Evolutionary conservation across 2,797 vertebrate genomes (phyloP).

Genomic region (Sternarchorhynchus goeldii): DNA sequence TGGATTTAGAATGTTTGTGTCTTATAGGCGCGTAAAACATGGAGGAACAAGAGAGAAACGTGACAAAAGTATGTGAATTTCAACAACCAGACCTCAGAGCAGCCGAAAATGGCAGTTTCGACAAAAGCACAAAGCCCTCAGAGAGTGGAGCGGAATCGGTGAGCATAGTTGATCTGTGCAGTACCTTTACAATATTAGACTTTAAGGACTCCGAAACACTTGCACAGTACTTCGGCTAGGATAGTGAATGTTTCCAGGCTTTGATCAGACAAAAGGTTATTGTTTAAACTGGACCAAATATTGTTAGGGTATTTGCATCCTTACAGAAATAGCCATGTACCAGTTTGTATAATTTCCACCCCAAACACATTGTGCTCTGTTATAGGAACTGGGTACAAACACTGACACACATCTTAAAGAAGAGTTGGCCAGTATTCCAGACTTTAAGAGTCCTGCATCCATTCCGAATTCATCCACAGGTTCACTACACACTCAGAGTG

Average conservation of each 20-base stretch:
- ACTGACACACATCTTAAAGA: neutral
- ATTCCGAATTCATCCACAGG: conserved; percentile 35
- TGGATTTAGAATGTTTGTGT: neutral
- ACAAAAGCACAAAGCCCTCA: neutral
- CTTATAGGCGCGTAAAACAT: conserved; percentile 26
- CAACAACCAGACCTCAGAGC: neutral
- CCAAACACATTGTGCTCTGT: conserved; percentile 3
- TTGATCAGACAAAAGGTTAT: neutral
- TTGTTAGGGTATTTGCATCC: neutral
- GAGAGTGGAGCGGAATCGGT: conserved; percentile 1
- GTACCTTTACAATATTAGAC: neutral
- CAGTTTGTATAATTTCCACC: neutral
- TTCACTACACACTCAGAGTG: conserved; percentile 56
- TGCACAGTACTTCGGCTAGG: no score
- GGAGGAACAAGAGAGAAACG: conserved; percentile 43
- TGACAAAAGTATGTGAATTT: neutral
- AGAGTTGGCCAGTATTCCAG: neutral
- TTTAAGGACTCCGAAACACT: no score
- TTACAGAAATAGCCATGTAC: neutral
- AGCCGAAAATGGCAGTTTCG: conserved; percentile 6
- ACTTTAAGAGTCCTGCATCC: neutral
- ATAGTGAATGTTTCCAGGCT: neutral
- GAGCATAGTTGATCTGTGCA: neutral
- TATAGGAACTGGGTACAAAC: conserved; percentile 24
- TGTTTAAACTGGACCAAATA: neutral